Evolutionary conservation across 2,797 vertebrate species (phyloP).

Genomic region (Spondyliosoma cantharus): DNA sequence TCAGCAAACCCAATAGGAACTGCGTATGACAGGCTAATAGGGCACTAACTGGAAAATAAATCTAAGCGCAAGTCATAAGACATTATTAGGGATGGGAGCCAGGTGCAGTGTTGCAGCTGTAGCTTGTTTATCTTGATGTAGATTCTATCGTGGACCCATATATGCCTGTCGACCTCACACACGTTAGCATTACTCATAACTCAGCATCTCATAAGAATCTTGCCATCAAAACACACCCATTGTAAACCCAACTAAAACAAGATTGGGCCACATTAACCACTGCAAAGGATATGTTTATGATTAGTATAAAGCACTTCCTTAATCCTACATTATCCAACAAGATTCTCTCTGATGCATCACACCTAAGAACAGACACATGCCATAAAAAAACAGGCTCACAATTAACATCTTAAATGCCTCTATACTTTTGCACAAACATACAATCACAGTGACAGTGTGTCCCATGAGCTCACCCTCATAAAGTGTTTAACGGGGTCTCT

Average conservation of each 20-base stretch:
- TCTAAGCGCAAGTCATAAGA: slow-evolving; percentile 72
- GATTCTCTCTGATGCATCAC: neutral
- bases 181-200: slow-evolving; percentile 48
- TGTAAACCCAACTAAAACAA: slow-evolving; percentile 36
- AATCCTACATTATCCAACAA: neutral
- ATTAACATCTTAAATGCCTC: slow-evolving; percentile 23
- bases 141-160: slow-evolving; percentile 43
- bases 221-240: slow-evolving; percentile 44
- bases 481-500: slow-evolving; percentile 55
- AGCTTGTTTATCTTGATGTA: slow-evolving; percentile 40
- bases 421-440: slow-evolving; percentile 21
- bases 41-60: slow-evolving; percentile 79
- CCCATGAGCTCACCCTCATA: slow-evolving; percentile 68
- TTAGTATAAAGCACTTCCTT: slow-evolving; percentile 3
- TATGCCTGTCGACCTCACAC: slow-evolving; percentile 19
- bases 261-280: neutral
- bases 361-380: neutral
- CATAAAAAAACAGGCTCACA: slow-evolving; percentile 21
- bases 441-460: slow-evolving; percentile 24
- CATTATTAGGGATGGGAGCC: slow-evolving; percentile 56
- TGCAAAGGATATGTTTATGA: slow-evolving; percentile 4
- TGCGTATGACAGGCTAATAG: slow-evolving; percentile 72
- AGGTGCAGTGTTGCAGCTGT: slow-evolving; percentile 11
- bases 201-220: slow-evolving; percentile 17
- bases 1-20: slow-evolving; percentile 69